Percentiles rank a stretch among this genome's conserved stretches.
Evolutionary conservation across 1,140 invertebrate species (phyloP).

Genomic region (Phocides pigmalion): DNA sequence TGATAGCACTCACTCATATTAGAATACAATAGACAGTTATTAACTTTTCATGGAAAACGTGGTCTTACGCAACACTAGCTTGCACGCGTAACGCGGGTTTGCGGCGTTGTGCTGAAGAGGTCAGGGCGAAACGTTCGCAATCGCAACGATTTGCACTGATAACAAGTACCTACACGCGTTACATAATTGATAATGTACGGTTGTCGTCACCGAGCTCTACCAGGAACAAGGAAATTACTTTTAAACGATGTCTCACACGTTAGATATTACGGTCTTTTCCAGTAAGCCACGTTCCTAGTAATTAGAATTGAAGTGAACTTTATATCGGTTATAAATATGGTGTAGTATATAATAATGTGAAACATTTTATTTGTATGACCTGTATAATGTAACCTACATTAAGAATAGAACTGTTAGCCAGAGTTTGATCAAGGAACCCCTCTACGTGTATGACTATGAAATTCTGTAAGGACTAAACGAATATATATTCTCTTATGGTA

Average conservation of each 20-base stretch:
- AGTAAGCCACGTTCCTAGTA: background rate
- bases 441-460: too few relatives aligned
- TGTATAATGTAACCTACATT: too few relatives aligned
- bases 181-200: slow-evolving; percentile 40
- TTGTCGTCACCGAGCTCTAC: slow-evolving; percentile 31
- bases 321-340: too few relatives aligned
- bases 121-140: slow-evolving; percentile 43
- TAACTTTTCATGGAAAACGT: slow-evolving; percentile 22
- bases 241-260: background rate
- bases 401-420: too few relatives aligned
- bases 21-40: slow-evolving; percentile 3
- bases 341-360: too few relatives aligned
- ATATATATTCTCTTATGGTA: too few relatives aligned
- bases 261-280: background rate
- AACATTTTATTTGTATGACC: too few relatives aligned
- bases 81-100: slow-evolving; percentile 38
- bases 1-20: background rate
- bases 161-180: slow-evolving; percentile 36
- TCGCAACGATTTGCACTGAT: slow-evolving; percentile 38
- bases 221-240: slow-evolving; percentile 34
- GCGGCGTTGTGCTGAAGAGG: slow-evolving; percentile 36
- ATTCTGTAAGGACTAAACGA: too few relatives aligned
- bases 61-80: slow-evolving; percentile 35
- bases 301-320: background rate
- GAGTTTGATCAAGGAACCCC: too few relatives aligned